A percentile compares a stretch with the other conserved stretches of the same genome.
These are phyloP conservation scores for Syrrhaptes paradoxus DNA, from an alignment of 2,113 vertebrate genomes.

Conservation along the genomic window DNA sequence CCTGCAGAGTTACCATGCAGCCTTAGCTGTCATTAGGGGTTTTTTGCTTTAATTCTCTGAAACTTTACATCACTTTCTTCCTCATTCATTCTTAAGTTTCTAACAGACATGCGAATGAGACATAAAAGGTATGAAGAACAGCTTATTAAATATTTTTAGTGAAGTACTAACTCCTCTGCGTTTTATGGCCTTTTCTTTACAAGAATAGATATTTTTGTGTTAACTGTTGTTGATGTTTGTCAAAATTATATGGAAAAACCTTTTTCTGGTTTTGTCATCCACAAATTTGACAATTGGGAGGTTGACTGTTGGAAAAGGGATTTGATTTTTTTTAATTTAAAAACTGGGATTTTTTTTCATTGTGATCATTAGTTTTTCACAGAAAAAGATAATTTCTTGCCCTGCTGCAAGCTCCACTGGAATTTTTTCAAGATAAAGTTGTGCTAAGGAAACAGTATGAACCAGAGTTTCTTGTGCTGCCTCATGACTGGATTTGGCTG, in stretches of 20 bases:
- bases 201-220: neutral
- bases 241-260: neutral
- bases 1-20: neutral
- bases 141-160: neutral
- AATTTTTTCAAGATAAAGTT: neutral
- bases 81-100: neutral
- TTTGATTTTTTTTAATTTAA: neutral
- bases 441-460: neutral
- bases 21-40: neutral
- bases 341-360: neutral
- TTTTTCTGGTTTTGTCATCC: neutral
- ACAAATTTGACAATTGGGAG: neutral
- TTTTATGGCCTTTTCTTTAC: neutral
- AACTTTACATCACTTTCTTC: neutral
- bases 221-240: neutral
- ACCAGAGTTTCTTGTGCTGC: neutral
- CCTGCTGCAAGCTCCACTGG: neutral
- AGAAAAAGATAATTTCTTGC: neutral
- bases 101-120: neutral
- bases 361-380: neutral
- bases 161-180: neutral
- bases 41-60: neutral
- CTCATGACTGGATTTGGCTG: neutral
- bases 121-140: neutral
- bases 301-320: neutral